phyloP scores from a whole-genome alignment of 2,888 invertebrate genomes.

The Horisme vitalbata region DNA sequence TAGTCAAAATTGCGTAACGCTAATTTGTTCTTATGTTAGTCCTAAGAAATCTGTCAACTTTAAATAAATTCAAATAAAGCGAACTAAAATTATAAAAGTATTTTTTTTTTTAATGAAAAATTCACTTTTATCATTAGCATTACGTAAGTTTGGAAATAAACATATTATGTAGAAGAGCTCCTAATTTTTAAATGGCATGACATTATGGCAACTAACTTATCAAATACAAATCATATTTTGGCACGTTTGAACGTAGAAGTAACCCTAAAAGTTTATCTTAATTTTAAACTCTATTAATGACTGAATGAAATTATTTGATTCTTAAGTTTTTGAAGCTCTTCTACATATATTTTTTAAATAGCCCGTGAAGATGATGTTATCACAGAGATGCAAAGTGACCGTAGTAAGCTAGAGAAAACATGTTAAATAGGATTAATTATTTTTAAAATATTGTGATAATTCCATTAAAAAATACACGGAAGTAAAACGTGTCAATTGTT shows the following conservation, averaged over 20 bases:
- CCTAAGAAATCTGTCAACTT: no score
- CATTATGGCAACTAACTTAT: not conserved
- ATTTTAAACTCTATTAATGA: slow-evolving; percentile 4
- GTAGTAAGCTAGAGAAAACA: slow-evolving; percentile 17
- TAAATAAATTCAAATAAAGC: no score
- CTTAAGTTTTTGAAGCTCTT: slow-evolving; percentile 30
- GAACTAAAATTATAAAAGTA: no score
- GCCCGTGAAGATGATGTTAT: slow-evolving; percentile 25
- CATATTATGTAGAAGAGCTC: slow-evolving; percentile 14
- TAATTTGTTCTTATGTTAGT: slow-evolving; percentile 4
- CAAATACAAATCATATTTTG: slow-evolving; percentile 27
- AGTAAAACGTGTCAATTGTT: slow-evolving; percentile 6
- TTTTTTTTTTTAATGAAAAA: not conserved
- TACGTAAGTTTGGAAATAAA: slow-evolving; percentile 1
- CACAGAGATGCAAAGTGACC: slow-evolving; percentile 35
- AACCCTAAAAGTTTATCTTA: slow-evolving; percentile 13
- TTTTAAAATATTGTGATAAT: slow-evolving; percentile 4
- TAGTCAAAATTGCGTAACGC: slow-evolving; percentile 24
- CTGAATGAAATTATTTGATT: not conserved
- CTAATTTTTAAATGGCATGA: not conserved
- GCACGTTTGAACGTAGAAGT: slow-evolving; percentile 33
- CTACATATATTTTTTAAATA: no score
- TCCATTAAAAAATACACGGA: slow-evolving; percentile 2
- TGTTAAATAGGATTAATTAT: not conserved
- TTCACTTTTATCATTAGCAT: slow-evolving; percentile 3